Evolutionary conservation across 1,140 invertebrate genomes (phyloP).

Genomic region (Drosophila virilis): DNA sequence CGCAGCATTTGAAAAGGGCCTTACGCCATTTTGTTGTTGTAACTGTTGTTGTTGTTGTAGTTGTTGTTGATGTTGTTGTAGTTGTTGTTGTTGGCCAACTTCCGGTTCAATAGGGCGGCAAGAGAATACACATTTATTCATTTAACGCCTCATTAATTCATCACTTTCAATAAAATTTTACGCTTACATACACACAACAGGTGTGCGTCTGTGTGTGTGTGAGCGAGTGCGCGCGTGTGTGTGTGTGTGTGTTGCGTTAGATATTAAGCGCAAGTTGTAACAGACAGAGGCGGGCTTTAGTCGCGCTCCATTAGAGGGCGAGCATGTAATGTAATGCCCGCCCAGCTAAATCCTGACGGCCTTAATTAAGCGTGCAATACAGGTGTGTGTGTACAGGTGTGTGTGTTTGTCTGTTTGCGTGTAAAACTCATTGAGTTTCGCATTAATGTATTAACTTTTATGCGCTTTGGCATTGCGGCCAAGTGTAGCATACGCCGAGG

Average conservation of each 20-base stretch:
- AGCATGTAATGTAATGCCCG: constrained; percentile 29
- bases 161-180: constrained; percentile 83
- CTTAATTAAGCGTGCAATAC: constrained; percentile 55
- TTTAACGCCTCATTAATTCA: constrained; percentile 83
- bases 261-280: constrained; percentile 50
- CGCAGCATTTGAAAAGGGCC: background rate
- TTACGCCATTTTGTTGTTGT: background rate
- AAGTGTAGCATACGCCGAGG: constrained; percentile 49
- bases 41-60: constrained; percentile 31
- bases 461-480: constrained; percentile 15
- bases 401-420: constrained; percentile 1
- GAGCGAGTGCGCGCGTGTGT: constrained; percentile 24
- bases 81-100: constrained; percentile 57
- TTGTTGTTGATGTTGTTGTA: constrained; percentile 33
- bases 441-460: constrained; percentile 61
- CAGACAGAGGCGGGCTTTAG: constrained; percentile 1
- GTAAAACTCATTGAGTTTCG: constrained; percentile 54
- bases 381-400: background rate
- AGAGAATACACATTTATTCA: constrained; percentile 76
- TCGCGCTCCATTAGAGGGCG: constrained; percentile 35
- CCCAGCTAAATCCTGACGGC: constrained; percentile 31
- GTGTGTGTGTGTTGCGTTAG: constrained; percentile 46
- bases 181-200: constrained; percentile 61
- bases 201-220: constrained; percentile 20
- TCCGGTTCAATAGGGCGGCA: constrained; percentile 80